Evolutionary conservation across 1,140 invertebrate species (phyloP), one percentile per base, ranked within the genome.

Genomic region (Adoxophyes honmai): DNA sequence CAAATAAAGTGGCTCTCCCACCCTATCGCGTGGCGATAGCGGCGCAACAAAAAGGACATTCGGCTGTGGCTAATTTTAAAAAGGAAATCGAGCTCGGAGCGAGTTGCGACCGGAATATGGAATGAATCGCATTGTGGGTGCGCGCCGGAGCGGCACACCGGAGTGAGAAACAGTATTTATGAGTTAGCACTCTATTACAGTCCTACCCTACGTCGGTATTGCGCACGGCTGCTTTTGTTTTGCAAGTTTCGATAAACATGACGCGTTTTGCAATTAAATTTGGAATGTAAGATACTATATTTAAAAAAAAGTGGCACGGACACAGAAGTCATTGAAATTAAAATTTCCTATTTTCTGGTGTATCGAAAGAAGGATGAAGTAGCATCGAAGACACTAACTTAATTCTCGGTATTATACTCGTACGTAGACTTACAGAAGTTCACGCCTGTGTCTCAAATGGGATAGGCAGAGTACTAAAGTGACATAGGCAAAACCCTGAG

Each of bases 61-160:
- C 74, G 76, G 66, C 78, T 78, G 76, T 78, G 67, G 78, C 79
- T 86, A 86, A 86, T 85, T 86, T 83, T 71, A 84, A 86, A 86
- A 83, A 81, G 79, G 78, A 84, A 84, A 85, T 80, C 75, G 81
- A 84, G 78, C 73, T 76, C 62, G 54, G 59, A 58, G 68, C 48
- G 65, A 62, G 62, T 62, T 75, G 78, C 70, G 71, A 57, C 57
- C 74, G 65, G 83, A 81, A 86, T 86, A 75, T 70, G 55, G 66
- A 83, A 86, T 83, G 78, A 78, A 66, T 52, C 42, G 62, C 68
- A 67, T 73, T 70, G 75, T 72, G 82, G 81, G 82, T 82, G 82
- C 73, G 82, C 82, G 82, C 48, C 70, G 79, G 71, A 75, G 82
- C 81, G 81, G 73, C 64, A 67, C 74, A 10, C 66, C 59, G 52